phyloP scores from a whole-genome alignment of 2,888 invertebrate genomes.

The Spatulosminthurus flaviceps region DNA sequence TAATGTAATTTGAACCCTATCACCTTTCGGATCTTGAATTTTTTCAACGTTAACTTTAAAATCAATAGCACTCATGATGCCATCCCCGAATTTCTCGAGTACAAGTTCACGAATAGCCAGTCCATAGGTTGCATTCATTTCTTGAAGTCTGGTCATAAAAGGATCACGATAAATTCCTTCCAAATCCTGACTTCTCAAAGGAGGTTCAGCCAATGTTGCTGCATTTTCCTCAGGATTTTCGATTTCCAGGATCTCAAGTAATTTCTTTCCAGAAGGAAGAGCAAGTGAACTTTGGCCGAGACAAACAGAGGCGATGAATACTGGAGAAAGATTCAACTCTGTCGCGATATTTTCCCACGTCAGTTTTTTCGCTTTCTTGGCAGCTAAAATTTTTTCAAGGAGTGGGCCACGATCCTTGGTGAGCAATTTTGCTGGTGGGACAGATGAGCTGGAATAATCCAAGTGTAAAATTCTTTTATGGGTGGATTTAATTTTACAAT shows the following conservation, averaged over 20 bases:
- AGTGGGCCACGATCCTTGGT: constrained; percentile 1
- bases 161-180: constrained; percentile 56
- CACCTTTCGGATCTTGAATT: constrained; percentile 55
- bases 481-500: too few species aligned
- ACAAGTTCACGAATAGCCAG: constrained; percentile 57
- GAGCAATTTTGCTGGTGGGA: constrained; percentile 2
- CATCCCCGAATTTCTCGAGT: constrained; percentile 61
- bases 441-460: not conserved
- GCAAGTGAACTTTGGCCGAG: constrained; percentile 57
- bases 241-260: constrained; percentile 45
- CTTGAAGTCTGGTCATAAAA: constrained; percentile 56
- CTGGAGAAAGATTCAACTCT: constrained; percentile 55
- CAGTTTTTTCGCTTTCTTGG: constrained; percentile 52
- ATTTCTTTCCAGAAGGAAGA: constrained; percentile 44
- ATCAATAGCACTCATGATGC: constrained; percentile 62
- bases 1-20: constrained; percentile 52
- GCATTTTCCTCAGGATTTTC: constrained; percentile 37
- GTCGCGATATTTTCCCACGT: constrained; percentile 60
- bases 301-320: constrained; percentile 57
- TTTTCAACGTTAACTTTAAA: constrained; percentile 58
- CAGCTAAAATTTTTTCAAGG: constrained; percentile 46
- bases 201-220: constrained; percentile 49
- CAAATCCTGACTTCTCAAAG: constrained; percentile 56
- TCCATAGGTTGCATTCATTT: constrained; percentile 57
- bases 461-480: too few species aligned